A percentile compares a stretch with the other conserved stretches of the same genome.
Evolutionary conservation across 2,797 vertebrate species (phyloP).

Genomic region (Sebastes vulpes): DNA sequence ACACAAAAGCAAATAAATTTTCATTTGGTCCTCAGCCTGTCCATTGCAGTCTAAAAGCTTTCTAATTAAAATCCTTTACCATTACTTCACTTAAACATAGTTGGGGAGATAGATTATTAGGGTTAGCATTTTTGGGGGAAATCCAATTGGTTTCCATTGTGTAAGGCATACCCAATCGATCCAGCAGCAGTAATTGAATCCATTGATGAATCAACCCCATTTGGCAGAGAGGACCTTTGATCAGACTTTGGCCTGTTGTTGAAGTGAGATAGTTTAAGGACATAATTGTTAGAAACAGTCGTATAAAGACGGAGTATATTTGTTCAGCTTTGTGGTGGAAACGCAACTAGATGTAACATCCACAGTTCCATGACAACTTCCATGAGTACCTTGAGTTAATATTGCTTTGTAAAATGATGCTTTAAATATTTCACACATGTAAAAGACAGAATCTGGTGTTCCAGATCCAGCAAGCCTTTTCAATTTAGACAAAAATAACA

Average conservation of each 20-base stretch:
- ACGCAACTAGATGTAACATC: background rate
- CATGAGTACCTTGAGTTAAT: background rate
- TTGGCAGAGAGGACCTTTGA: background rate
- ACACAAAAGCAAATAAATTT: conserved; percentile 2
- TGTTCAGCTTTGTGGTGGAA: background rate
- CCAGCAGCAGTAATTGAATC: conserved; percentile 25
- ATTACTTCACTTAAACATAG: conserved; percentile 7
- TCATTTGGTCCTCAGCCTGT: conserved; percentile 7
- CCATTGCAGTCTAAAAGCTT: conserved; percentile 33
- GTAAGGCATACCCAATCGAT: conserved; percentile 6
- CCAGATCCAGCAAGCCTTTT: background rate
- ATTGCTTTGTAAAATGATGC: background rate
- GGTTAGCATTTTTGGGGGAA: conserved; percentile 14
- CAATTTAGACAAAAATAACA: background rate
- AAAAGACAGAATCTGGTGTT: background rate
- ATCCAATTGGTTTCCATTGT: conserved; percentile 32
- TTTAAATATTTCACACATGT: background rate
- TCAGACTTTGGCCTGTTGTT: background rate
- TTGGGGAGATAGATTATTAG: background rate
- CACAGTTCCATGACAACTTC: background rate
- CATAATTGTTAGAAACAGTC: background rate
- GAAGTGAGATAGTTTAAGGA: background rate
- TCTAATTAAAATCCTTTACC: conserved; percentile 40
- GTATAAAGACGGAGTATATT: background rate
- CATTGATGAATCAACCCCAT: background rate